A percentile compares a stretch with the other conserved stretches of the same genome.
phyloP scores from a whole-genome alignment of 2,888 invertebrate genomes.

The Nomada hirtipes region DNA sequence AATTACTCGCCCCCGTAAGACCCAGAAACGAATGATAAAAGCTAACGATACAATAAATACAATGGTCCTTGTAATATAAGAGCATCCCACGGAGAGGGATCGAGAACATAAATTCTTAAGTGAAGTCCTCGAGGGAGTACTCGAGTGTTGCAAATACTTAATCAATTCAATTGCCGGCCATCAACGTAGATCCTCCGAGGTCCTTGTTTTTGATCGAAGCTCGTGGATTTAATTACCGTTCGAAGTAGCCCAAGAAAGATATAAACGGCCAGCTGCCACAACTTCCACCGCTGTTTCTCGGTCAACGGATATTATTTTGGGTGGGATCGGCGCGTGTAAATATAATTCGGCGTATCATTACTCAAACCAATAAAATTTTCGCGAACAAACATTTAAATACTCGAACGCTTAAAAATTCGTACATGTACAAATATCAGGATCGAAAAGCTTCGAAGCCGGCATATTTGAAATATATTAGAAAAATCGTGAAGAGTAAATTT shows the following conservation, averaged over 20 bases:
- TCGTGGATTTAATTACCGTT: conserved; percentile 42
- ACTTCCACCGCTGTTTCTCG: neutral
- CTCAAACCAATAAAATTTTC: too few species aligned
- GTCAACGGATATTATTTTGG: neutral
- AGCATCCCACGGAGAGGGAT: neutral
- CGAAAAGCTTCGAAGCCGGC: too few species aligned
- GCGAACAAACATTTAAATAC: too few species aligned
- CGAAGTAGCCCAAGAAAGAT: neutral
- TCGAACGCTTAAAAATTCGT: too few species aligned
- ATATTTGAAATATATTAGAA: too few species aligned
- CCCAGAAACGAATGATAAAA: neutral
- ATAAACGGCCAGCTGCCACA: neutral
- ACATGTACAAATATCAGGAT: too few species aligned
- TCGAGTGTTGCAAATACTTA: conserved; percentile 32
- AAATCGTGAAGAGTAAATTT: too few species aligned
- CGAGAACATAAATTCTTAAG: conserved; percentile 18
- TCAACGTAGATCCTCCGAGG: neutral
- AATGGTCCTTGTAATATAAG: neutral
- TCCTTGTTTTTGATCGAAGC: conserved; percentile 9
- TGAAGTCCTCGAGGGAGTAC: conserved; percentile 3
- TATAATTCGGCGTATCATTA: too few species aligned
- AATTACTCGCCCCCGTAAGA: conserved; percentile 5
- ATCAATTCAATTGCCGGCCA: conserved; percentile 44
- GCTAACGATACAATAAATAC: too few species aligned
- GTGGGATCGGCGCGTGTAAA: too few species aligned